phyloP scores from a whole-genome alignment of 2,888 invertebrate genomes.

The Spialia ferax region DNA sequence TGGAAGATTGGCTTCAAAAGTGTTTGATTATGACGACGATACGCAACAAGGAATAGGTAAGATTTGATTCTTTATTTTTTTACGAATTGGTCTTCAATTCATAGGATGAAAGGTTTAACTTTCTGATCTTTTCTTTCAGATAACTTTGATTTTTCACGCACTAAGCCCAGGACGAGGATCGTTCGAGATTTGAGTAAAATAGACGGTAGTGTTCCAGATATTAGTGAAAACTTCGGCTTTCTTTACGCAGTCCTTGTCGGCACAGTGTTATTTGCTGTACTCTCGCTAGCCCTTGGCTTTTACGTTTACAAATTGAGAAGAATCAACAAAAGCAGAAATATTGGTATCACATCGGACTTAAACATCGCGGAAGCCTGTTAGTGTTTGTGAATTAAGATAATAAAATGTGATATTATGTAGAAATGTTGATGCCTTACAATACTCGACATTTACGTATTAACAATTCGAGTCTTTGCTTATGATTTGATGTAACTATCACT shows the following conservation, averaged over 20 bases:
- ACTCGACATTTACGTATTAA: conserved; percentile 21
- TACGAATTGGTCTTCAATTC: not conserved
- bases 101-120: not conserved
- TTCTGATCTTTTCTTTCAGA: conserved; percentile 60
- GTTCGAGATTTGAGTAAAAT: conserved; percentile 64
- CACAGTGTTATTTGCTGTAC: conserved; percentile 57
- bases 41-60: conserved; percentile 66
- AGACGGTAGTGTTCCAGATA: conserved; percentile 44
- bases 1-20: conserved; percentile 62
- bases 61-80: conserved; percentile 39
- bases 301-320: conserved; percentile 60
- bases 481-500: conserved; percentile 58
- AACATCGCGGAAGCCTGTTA: conserved; percentile 52
- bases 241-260: conserved; percentile 64
- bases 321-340: conserved; percentile 49
- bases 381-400: conserved; percentile 34
- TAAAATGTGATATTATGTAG: conserved; percentile 35
- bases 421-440: not conserved
- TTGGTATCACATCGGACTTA: conserved; percentile 35
- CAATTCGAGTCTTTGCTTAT: conserved; percentile 26
- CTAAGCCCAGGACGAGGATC: conserved; percentile 69
- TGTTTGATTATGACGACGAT: conserved; percentile 64
- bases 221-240: conserved; percentile 53
- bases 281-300: conserved; percentile 61
- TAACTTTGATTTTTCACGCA: conserved; percentile 70